Percentiles rank a stretch among this genome's conserved stretches.
These are phyloP conservation scores for Trachymyrmex cornetzi DNA, from an alignment of 1,140 invertebrate genomes.

Conservation along the genomic window DNA sequence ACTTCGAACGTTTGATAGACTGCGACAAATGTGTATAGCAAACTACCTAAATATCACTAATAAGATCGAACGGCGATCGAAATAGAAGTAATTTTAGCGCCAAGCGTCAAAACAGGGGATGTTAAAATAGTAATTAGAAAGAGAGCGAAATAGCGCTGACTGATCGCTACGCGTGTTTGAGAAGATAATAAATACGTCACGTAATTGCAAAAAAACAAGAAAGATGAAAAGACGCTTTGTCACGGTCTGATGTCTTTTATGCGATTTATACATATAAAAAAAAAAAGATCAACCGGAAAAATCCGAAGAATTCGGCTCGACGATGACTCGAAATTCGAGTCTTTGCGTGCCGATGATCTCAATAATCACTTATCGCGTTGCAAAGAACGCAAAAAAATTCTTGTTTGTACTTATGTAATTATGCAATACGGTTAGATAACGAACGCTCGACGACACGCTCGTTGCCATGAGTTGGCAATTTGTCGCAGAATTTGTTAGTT, in stretches of 20 bases:
- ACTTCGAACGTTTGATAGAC: neutral
- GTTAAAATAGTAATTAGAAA: neutral
- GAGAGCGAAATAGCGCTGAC: neutral
- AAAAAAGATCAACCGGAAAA: neutral
- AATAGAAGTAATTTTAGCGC: neutral
- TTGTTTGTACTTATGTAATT: neutral
- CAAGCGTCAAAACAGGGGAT: neutral
- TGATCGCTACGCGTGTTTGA: neutral
- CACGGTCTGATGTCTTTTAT: neutral
- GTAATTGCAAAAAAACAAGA: neutral
- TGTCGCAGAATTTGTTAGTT: neutral
- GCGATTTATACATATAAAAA: neutral
- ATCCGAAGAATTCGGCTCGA: neutral
- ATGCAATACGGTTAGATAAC: constrained; percentile 27
- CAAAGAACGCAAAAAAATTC: neutral
- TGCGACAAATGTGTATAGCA: neutral
- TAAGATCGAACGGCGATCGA: neutral
- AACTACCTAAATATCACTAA: too few species aligned
- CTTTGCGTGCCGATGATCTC: neutral
- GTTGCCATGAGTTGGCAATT: neutral
- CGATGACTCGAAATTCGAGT: neutral
- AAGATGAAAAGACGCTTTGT: neutral
- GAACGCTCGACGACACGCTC: neutral
- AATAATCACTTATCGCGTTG: neutral
- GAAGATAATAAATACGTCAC: neutral